These are phyloP conservation scores for Eupithecia insigniata DNA, from an alignment of 2,888 invertebrate genomes.

Conservation along the genomic window DNA sequence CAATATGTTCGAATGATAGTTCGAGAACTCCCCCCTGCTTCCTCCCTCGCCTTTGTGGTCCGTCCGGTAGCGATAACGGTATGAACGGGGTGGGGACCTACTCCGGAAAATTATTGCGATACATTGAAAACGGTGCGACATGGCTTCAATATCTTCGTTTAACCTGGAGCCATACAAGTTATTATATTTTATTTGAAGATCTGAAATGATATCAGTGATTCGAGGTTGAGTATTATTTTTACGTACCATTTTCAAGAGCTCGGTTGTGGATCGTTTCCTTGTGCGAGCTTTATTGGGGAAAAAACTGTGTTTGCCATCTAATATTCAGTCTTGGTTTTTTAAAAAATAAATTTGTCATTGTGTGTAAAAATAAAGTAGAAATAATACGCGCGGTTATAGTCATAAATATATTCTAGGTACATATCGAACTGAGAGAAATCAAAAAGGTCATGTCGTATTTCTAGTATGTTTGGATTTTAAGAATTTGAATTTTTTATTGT, in stretches of 20 bases:
- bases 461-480: too few relatives aligned
- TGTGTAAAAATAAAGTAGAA: too few relatives aligned
- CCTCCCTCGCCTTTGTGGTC: neutral
- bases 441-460: too few relatives aligned
- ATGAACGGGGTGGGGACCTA: neutral
- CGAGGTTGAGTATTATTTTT: neutral
- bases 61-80: neutral
- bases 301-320: too few relatives aligned
- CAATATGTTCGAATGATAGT: conserved; percentile 4
- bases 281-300: neutral
- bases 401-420: too few relatives aligned
- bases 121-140: neutral
- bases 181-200: neutral
- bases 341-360: too few relatives aligned
- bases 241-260: neutral
- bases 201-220: neutral
- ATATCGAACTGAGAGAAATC: too few relatives aligned
- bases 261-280: neutral
- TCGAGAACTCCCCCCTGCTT: neutral
- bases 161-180: neutral
- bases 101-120: conserved; percentile 5
- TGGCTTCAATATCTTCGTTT: neutral
- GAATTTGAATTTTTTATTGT: too few relatives aligned
- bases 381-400: too few relatives aligned
- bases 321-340: too few relatives aligned